Evolutionary conservation across 1,140 invertebrate species (phyloP).

Genomic region (Druon quercuslanigerum): DNA sequence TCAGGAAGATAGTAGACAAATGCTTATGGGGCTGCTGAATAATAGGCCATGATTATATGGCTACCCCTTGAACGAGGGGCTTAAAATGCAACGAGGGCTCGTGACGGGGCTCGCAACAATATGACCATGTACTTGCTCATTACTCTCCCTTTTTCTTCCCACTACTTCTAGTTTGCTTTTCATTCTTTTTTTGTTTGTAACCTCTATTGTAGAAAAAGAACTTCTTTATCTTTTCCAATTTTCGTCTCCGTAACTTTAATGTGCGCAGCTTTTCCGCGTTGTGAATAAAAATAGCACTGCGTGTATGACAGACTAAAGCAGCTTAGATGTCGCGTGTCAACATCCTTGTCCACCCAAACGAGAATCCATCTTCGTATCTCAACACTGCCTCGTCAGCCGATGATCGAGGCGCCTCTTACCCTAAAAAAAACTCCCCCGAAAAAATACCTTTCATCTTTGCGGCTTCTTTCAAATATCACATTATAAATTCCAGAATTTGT

Average conservation of each 20-base stretch:
- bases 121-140: not conserved
- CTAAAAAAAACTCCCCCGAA: not conserved
- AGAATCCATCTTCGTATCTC: conserved; percentile 31
- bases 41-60: conserved; percentile 64
- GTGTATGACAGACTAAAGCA: not conserved
- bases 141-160: too few relatives aligned
- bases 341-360: conserved; percentile 24
- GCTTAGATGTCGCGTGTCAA: conserved; percentile 15
- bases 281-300: conserved; percentile 7
- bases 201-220: too few relatives aligned
- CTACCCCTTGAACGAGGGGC: conserved; percentile 52
- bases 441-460: conserved; percentile 25
- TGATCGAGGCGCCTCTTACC: conserved; percentile 26
- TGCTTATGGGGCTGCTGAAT: conserved; percentile 56
- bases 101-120: not conserved
- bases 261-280: conserved; percentile 1
- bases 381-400: conserved; percentile 16
- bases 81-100: conserved; percentile 49
- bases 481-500: conserved; percentile 5
- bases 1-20: conserved; percentile 58
- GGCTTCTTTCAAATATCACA: not conserved
- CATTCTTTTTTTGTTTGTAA: not conserved
- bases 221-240: not conserved
- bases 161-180: not conserved
- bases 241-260: not conserved